A percentile compares a stretch with the other conserved stretches of the same genome.
Conservation (phyloP, 2,113 vertebrate genomes). For the Toxostoma redivivum region DNA sequence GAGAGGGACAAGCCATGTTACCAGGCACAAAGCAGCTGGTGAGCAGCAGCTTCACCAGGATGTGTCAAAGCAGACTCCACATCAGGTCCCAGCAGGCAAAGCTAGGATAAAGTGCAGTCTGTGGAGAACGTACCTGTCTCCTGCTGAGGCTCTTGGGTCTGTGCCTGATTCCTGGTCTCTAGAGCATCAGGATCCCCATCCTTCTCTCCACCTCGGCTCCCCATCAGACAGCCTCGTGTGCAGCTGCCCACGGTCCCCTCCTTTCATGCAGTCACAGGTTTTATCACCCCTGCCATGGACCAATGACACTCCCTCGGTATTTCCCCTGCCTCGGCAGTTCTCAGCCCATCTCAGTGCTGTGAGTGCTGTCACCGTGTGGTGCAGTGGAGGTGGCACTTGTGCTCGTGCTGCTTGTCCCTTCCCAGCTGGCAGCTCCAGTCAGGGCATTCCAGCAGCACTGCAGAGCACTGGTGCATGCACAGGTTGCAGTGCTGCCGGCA, state of each 20-base stretch:
- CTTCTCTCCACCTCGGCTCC: background rate
- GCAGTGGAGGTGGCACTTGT: fast-evolving
- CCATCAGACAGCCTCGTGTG: background rate
- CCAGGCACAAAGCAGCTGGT: background rate
- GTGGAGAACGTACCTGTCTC: background rate
- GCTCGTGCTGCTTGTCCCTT: background rate
- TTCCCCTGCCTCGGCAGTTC: background rate
- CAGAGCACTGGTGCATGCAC: background rate
- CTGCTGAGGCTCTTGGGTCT: background rate
- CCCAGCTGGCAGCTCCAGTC: background rate
- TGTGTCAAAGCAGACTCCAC: background rate
- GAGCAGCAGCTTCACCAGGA: background rate
- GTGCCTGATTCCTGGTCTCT: background rate
- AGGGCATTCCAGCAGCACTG: fast-evolving
- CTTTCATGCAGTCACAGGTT: background rate
- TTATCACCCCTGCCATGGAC: background rate
- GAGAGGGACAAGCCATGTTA: background rate
- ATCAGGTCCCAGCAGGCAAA: background rate
- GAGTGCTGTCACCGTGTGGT: background rate
- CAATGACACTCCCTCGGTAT: background rate
- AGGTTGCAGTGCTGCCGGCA: background rate
- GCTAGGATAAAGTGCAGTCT: background rate
- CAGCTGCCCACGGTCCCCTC: background rate
- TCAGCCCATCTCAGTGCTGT: background rate
- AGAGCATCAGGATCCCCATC: background rate